Evolutionary conservation across 2,888 invertebrate genomes (phyloP).

Genomic region (Elegia similella): DNA sequence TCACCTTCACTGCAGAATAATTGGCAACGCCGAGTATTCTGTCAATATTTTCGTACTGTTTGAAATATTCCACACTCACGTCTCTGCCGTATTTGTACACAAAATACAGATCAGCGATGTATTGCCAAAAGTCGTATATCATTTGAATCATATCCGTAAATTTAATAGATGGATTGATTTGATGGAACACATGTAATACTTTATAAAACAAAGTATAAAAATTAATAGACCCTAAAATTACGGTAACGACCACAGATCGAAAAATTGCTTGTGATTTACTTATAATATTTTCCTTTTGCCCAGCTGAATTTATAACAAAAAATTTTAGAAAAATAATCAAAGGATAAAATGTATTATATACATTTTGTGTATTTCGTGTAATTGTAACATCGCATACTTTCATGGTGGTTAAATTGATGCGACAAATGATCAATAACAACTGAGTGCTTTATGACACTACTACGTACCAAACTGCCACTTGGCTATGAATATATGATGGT

Average conservation of each 20-base stretch:
- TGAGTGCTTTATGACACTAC: slow-evolving; percentile 2
- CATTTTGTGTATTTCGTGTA: background rate
- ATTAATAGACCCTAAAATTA: slow-evolving; percentile 37
- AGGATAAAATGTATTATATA: slow-evolving; percentile 23
- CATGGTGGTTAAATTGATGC: background rate
- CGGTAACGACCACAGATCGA: slow-evolving; percentile 29
- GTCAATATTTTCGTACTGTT: slow-evolving; percentile 53
- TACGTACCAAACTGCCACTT: background rate
- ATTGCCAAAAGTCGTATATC: slow-evolving; percentile 53
- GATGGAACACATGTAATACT: slow-evolving; percentile 35
- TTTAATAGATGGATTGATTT: slow-evolving; percentile 44
- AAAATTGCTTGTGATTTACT: slow-evolving; percentile 22
- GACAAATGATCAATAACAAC: slow-evolving; percentile 9
- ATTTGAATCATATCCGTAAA: slow-evolving; percentile 54
- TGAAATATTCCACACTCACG: slow-evolving; percentile 49
- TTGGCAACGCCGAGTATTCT: slow-evolving; percentile 40
- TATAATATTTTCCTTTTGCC: slow-evolving; percentile 21
- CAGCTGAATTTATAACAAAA: slow-evolving; percentile 45
- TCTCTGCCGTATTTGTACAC: slow-evolving; percentile 53
- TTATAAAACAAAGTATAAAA: slow-evolving; percentile 47
- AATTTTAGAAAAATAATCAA: slow-evolving; percentile 44
- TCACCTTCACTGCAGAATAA: slow-evolving; percentile 36
- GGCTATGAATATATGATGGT: background rate
- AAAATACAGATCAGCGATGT: slow-evolving; percentile 52
- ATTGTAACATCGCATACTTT: slow-evolving; percentile 11